Evolutionary conservation across 2,797 vertebrate species (phyloP).

Genomic region (Phataginus tricuspis): DNA sequence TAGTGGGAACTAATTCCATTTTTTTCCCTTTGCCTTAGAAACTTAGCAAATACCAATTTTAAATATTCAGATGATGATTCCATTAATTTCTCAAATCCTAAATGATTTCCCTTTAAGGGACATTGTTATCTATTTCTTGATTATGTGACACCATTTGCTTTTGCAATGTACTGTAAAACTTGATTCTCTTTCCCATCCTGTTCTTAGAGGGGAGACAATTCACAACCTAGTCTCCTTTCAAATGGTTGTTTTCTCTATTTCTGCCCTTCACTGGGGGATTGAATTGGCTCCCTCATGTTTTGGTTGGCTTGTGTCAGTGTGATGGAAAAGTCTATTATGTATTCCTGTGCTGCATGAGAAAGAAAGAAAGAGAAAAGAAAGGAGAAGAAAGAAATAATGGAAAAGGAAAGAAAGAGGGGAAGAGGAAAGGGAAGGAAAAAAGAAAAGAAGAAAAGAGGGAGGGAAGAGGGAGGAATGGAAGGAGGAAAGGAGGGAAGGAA

Average conservation of each 20-base stretch:
- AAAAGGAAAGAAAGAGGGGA: not conserved
- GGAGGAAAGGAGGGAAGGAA: not conserved
- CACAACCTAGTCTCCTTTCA: not conserved
- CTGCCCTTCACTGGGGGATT: not conserved
- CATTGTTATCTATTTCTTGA: conserved; percentile 73
- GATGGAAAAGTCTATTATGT: not conserved
- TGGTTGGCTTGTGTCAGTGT: not conserved
- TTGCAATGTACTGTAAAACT: not conserved
- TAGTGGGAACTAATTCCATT: not conserved
- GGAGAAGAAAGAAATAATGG: not conserved
- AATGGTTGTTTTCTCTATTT: not conserved
- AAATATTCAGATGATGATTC: not conserved
- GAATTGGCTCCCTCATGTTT: not conserved
- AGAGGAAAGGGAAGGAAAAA: not conserved
- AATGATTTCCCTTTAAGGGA: conserved; percentile 13
- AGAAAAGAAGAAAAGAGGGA: not conserved
- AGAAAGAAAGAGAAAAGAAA: not conserved
- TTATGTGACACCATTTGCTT: conserved; percentile 62
- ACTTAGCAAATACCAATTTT: not conserved
- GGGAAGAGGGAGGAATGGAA: not conserved
- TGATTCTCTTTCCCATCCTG: not conserved
- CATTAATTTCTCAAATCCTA: not conserved
- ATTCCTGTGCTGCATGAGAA: not conserved
- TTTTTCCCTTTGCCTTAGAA: not conserved
- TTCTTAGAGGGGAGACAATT: not conserved